Conservation (phyloP, 2,113 vertebrate species). For the Callospermophilus lateralis region DNA sequence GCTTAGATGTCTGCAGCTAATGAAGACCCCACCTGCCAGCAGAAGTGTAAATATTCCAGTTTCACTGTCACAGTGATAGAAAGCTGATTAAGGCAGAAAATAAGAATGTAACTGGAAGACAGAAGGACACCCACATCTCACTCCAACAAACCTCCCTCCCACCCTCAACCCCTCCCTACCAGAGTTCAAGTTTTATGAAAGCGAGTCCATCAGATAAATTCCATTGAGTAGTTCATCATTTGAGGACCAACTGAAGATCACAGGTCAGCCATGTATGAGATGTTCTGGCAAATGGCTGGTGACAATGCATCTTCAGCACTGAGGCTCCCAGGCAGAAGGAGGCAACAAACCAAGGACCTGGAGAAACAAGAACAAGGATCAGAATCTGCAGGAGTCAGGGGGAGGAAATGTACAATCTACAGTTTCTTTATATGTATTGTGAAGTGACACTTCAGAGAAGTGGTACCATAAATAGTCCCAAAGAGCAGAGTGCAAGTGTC, state of each 20-base stretch:
- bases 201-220: not conserved
- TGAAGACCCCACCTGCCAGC: too few relatives aligned
- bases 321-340: not conserved
- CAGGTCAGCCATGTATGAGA: too few relatives aligned
- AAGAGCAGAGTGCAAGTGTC: too few relatives aligned
- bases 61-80: too few relatives aligned
- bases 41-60: too few relatives aligned
- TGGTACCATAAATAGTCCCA: too few relatives aligned
- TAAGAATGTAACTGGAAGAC: not conserved
- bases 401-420: too few relatives aligned
- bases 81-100: not conserved
- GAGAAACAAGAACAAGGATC: not conserved
- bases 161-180: not conserved
- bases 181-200: not conserved
- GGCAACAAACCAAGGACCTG: not conserved
- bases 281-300: not conserved
- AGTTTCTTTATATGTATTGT: too few relatives aligned
- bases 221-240: too few relatives aligned
- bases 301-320: not conserved
- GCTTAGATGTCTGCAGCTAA: too few relatives aligned
- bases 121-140: accelerated
- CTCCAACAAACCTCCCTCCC: not conserved
- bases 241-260: not conserved
- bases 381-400: not conserved
- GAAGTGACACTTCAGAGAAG: too few relatives aligned